Evolutionary conservation across 2,888 invertebrate species (phyloP), one percentile per base, ranked within the genome.

Genomic region (Blastobasis adustella): DNA sequence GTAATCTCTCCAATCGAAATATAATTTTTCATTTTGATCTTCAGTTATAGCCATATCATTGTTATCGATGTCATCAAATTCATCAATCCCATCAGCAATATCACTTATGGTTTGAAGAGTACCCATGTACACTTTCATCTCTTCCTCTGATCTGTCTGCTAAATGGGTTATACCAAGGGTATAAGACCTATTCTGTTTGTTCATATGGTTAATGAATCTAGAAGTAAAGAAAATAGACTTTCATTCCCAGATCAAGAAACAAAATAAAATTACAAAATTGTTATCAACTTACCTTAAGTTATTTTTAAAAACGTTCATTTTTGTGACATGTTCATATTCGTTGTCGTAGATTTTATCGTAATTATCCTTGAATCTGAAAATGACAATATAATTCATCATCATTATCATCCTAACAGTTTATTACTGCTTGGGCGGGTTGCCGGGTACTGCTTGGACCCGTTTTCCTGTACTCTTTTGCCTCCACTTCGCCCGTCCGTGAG

Each of bases 131-230:
- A 41, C 47, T 0, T 50, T 37, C 6, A 60, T 41, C 41, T 58
- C 60, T 1, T 54, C 47, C 10, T 58, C 52, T 9, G 49, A 49
- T 5, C 51, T 10, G 46, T 60, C 60, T 37, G 55, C 52, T 5
- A 60, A 50, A 10, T 58, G 55, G 40, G 56, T 60, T 0, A 56
- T 50, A n/a, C 50, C 53, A 2, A 60, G 46, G 5, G 52, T 44
- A 48, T 45, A 60, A 3, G 57, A 54, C 6, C 41, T 51, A 6
- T 51, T 50, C 38, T 56, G 54, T 37, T 51, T 46, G 47, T 58
- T 60, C 5, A 55, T 46, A 9, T 55, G 54, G 46, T 57, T 54
- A 10, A 58, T 56, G n/a, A 41, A 58, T 49, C 60, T 60, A 53
- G 36, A 58, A 42, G 1, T 9, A n/a, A 10, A 42, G 42, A 42